phyloP scores from a whole-genome alignment of 1,140 invertebrate species.

The Colletes gigas region DNA sequence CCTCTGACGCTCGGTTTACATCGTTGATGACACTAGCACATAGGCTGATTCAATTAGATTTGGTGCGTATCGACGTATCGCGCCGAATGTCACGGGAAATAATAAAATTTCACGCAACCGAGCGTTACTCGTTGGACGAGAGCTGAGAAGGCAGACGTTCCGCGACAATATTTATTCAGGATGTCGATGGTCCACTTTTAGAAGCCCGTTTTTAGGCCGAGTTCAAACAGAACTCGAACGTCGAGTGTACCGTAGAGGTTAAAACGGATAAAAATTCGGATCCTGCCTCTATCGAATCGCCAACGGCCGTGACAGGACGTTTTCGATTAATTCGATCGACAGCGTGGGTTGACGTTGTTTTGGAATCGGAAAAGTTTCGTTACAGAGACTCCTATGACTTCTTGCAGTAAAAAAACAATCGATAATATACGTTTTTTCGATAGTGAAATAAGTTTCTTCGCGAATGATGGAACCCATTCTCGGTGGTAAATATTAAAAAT shows the following conservation, averaged over 20 bases:
- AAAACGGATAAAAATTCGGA: neutral
- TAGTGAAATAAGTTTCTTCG: no score
- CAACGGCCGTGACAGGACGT: neutral
- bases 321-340: constrained; percentile 2
- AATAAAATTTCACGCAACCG: neutral
- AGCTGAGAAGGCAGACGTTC: neutral
- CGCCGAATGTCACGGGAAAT: neutral
- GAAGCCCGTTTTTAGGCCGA: neutral
- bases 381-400: no score
- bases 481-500: no score
- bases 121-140: neutral
- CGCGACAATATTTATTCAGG: neutral
- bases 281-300: neutral
- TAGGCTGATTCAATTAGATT: no score
- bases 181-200: neutral
- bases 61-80: neutral
- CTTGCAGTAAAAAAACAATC: no score
- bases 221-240: neutral
- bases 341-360: no score
- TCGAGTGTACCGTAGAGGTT: neutral
- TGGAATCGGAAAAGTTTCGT: no score
- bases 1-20: neutral
- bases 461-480: no score
- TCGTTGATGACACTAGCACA: neutral
- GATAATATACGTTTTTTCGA: no score